Conservation (phyloP, 2,797 vertebrate genomes). For the Miichthys miiuy region DNA sequence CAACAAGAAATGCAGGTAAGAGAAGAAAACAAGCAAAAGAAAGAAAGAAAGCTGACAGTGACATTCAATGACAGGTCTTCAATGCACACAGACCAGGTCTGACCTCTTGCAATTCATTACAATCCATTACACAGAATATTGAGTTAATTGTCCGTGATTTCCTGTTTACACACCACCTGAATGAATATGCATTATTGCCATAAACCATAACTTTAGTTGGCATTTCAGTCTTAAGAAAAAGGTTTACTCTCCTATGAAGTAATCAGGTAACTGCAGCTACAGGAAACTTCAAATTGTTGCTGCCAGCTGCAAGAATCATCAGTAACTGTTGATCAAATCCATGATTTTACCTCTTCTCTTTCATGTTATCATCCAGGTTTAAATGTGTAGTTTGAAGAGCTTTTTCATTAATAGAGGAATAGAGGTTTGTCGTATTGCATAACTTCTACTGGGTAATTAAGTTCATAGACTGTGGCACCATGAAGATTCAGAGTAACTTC, state of each 20-base stretch:
- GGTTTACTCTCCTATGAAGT: too few species aligned
- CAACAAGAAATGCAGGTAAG: not conserved
- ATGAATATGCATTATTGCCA: not conserved
- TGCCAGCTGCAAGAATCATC: too few species aligned
- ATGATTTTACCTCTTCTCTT: too few species aligned
- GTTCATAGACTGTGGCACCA: too few species aligned
- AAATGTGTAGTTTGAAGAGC: not conserved
- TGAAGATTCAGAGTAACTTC: not conserved
- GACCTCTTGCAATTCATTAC: not conserved
- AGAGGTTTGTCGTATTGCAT: too few species aligned
- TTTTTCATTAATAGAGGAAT: too few species aligned
- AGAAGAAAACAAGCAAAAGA: not conserved
- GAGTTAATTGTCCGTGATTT: not conserved
- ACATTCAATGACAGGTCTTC: not conserved
- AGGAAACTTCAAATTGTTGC: too few species aligned
- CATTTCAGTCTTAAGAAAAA: too few species aligned
- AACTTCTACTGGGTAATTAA: too few species aligned
- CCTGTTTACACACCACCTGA: not conserved
- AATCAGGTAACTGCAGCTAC: too few species aligned
- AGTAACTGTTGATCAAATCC: too few species aligned
- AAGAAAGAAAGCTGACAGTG: not conserved
- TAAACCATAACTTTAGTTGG: not conserved
- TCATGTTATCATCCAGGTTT: too few species aligned
- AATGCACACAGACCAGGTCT: not conserved
- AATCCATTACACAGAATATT: not conserved